These are phyloP conservation scores for Geophilus truncorum DNA, from an alignment of 2,888 invertebrate genomes.

Conservation along the genomic window DNA sequence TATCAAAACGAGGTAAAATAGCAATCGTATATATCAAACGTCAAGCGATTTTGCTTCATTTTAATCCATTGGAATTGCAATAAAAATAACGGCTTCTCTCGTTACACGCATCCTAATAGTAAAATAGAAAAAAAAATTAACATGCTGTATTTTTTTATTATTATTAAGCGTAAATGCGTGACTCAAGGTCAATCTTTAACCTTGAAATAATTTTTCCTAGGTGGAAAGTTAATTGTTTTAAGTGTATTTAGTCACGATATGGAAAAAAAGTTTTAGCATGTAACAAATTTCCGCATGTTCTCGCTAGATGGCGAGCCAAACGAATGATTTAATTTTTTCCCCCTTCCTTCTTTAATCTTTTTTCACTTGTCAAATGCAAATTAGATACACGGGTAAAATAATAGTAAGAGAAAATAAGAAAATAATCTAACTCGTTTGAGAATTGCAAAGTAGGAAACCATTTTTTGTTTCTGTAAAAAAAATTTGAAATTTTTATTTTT, in stretches of 20 bases:
- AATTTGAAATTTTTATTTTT: not conserved
- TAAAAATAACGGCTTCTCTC: not conserved
- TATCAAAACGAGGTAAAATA: too few relatives aligned
- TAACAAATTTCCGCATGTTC: not conserved
- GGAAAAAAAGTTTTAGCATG: not conserved
- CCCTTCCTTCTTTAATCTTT: not conserved
- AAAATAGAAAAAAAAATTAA: too few relatives aligned
- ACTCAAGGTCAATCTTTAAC: not conserved
- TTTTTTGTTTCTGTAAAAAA: not conserved
- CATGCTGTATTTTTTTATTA: too few relatives aligned
- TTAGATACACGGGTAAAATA: not conserved
- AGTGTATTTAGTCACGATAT: not conserved
- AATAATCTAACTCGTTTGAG: not conserved
- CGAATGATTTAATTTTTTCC: not conserved
- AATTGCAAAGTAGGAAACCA: not conserved
- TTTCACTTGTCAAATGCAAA: not conserved
- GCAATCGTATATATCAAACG: too few relatives aligned
- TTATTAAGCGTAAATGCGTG: not conserved
- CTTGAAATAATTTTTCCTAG: not conserved
- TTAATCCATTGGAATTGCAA: not conserved
- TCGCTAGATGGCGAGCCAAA: not conserved
- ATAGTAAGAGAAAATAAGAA: not conserved
- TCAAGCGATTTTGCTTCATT: too few relatives aligned
- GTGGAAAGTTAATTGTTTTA: too few relatives aligned
- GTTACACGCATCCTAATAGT: too few relatives aligned